Evolutionary conservation across 2,888 invertebrate genomes (phyloP).

Genomic region (Dastarcus helophoroides): DNA sequence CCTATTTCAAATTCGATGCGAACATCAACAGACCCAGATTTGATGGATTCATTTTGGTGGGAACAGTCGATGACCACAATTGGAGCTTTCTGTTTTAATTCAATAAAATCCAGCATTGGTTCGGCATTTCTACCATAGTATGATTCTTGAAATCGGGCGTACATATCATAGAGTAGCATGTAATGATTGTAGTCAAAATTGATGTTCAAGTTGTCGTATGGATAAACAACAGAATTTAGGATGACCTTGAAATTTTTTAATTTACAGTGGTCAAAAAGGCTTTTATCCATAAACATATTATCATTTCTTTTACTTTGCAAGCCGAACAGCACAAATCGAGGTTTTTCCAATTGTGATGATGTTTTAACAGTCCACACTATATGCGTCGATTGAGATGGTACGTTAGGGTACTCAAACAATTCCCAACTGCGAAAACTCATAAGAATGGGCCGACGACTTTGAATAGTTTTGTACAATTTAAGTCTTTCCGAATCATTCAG

Average conservation of each 20-base stretch:
- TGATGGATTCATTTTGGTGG: conserved; percentile 19
- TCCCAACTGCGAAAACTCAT: conserved; percentile 28
- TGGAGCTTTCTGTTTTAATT: conserved; percentile 19
- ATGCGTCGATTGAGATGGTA: conserved; percentile 24
- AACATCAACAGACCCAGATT: conserved; percentile 20
- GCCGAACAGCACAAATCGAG: conserved; percentile 27
- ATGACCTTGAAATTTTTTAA: conserved; percentile 26
- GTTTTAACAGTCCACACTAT: conserved; percentile 27
- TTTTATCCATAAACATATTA: conserved; percentile 15
- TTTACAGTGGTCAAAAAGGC: conserved; percentile 20
- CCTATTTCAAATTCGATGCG: conserved; percentile 20
- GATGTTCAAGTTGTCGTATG: conserved; percentile 26
- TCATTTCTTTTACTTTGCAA: conserved; percentile 29
- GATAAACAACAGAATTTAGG: conserved; percentile 27
- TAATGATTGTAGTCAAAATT: conserved; percentile 18
- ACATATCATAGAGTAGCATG: conserved; percentile 20
- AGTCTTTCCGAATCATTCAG: conserved; percentile 16
- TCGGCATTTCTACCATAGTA: conserved; percentile 29
- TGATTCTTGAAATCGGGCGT: conserved; percentile 17
- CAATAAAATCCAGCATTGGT: conserved; percentile 11
- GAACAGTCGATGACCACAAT: conserved; percentile 21
- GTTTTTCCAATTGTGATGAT: conserved; percentile 25
- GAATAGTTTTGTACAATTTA: conserved; percentile 11
- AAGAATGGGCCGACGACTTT: conserved; percentile 10
- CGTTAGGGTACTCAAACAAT: conserved; percentile 27